Evolutionary conservation across 2,888 invertebrate genomes (phyloP).

Genomic region (Troglohyphantes excavatus): DNA sequence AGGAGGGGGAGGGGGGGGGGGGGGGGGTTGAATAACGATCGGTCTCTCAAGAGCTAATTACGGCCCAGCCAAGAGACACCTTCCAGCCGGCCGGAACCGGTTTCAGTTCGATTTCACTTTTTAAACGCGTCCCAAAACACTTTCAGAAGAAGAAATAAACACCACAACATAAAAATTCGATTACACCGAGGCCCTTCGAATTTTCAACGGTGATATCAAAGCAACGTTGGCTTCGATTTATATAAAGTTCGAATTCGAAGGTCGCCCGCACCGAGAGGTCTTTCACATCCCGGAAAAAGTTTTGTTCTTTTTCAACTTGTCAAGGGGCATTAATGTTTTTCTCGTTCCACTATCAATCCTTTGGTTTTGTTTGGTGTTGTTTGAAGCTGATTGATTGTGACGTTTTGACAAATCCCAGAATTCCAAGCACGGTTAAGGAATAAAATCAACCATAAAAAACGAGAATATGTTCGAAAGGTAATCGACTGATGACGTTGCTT

Average conservation of each 20-base stretch:
- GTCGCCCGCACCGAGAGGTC: conserved; percentile 27
- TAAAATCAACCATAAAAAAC: conserved; percentile 38
- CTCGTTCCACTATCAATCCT: conserved; percentile 4
- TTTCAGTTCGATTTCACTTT: conserved; percentile 43
- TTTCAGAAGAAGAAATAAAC: conserved; percentile 6
- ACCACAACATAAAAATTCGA: conserved; percentile 18
- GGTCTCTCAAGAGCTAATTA: conserved; percentile 22
- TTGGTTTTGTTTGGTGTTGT: neutral
- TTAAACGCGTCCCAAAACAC: neutral
- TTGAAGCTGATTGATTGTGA: conserved; percentile 21
- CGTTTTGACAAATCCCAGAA: conserved; percentile 22
- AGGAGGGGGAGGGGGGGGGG: neutral
- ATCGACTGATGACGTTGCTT: neutral
- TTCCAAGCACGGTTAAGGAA: neutral
- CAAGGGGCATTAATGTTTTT: conserved; percentile 12
- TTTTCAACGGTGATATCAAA: neutral
- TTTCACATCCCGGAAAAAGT: conserved; percentile 29
- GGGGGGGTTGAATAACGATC: conserved; percentile 4
- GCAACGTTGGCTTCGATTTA: neutral
- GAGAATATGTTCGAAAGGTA: neutral
- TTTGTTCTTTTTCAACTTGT: neutral
- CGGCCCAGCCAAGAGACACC: conserved; percentile 5
- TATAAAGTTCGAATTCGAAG: conserved; percentile 30
- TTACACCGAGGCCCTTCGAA: neutral
- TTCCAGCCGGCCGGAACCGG: conserved; percentile 8